Conservation (phyloP, 2,888 invertebrate species). For the Agrotis puta region DNA sequence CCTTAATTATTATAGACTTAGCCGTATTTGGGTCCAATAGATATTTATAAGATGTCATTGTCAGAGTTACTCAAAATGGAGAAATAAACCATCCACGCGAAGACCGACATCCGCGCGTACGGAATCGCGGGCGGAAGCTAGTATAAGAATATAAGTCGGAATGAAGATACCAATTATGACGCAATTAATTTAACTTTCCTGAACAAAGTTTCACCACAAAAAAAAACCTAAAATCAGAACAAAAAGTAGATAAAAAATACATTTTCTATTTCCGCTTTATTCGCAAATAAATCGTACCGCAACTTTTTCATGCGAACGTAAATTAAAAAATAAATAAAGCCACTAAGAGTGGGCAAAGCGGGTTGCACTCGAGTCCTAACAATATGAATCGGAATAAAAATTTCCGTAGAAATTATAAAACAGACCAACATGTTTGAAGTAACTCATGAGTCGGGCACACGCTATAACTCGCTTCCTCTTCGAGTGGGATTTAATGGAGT, state of each 20-base stretch:
- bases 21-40: too few species aligned
- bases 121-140: too few species aligned
- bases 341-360: conserved; percentile 34
- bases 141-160: neutral
- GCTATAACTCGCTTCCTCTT: conserved; percentile 86
- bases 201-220: neutral
- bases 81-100: too few species aligned
- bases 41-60: too few species aligned
- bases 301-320: conserved; percentile 31
- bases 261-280: conserved; percentile 44
- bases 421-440: conserved; percentile 85
- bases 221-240: conserved; percentile 24
- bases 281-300: conserved; percentile 38
- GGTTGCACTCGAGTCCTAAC: conserved; percentile 56
- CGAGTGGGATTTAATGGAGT: conserved; percentile 71
- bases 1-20: too few species aligned
- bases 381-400: conserved; percentile 74
- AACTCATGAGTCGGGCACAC: conserved; percentile 82
- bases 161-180: neutral
- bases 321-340: conserved; percentile 56
- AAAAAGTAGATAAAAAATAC: conserved; percentile 8
- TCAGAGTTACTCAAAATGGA: too few species aligned
- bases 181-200: conserved; percentile 4
- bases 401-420: conserved; percentile 81
- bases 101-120: too few species aligned